Conservation (phyloP, 2,888 invertebrate species). For the Syrista parreyssii region DNA sequence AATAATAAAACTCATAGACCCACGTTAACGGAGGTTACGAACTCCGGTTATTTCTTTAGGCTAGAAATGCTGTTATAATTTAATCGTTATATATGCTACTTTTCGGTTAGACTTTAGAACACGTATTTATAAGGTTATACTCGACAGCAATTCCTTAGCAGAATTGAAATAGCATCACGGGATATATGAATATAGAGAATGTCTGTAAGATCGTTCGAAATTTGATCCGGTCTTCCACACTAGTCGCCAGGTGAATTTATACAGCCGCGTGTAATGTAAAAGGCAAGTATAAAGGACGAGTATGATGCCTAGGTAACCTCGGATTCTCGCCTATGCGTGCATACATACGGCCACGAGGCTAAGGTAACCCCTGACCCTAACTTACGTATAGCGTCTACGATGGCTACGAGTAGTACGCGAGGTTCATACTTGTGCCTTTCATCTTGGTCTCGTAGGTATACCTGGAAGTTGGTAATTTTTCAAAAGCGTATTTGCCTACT, state of each 20-base stretch:
- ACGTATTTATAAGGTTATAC: not conserved
- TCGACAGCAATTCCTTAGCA: not conserved
- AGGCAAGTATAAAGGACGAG: slow-evolving; percentile 18
- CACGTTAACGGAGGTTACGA: not conserved
- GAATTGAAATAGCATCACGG: not conserved
- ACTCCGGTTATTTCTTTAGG: not conserved
- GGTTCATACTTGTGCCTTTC: not conserved
- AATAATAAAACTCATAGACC: not conserved
- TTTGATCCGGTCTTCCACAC: not conserved
- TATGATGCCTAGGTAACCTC: slow-evolving; percentile 32
- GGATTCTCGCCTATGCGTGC: slow-evolving; percentile 38
- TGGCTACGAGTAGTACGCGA: not conserved
- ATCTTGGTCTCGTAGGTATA: not conserved
- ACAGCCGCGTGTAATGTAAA: slow-evolving; percentile 33
- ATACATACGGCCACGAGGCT: slow-evolving; percentile 30
- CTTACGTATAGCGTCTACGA: slow-evolving; percentile 15
- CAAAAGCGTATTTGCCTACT: slow-evolving; percentile 16
- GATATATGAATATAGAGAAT: not conserved
- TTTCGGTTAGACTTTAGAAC: not conserved
- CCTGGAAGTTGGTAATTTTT: not conserved
- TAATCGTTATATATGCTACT: not conserved
- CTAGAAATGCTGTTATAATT: not conserved
- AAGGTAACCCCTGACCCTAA: slow-evolving; percentile 43
- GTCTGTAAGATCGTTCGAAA: not conserved
- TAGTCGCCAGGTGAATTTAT: slow-evolving; percentile 12